Evolutionary conservation across 2,113 vertebrate genomes (phyloP).

Genomic region (Catagonus wagneri): DNA sequence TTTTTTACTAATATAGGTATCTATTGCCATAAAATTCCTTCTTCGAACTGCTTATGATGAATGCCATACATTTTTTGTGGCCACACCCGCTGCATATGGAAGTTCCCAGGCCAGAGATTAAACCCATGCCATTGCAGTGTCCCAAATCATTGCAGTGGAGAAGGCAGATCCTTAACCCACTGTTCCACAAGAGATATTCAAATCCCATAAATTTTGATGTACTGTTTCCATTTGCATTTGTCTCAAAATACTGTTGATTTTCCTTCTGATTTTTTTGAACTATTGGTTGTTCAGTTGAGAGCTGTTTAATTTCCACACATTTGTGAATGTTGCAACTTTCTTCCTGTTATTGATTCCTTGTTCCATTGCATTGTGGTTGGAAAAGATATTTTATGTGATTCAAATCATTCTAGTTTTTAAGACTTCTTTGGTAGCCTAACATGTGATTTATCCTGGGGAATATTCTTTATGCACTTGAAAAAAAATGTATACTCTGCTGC

Average conservation of each 20-base stretch:
- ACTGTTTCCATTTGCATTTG: background rate
- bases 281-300: background rate
- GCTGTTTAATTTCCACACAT: background rate
- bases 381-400: background rate
- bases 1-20: background rate
- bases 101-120: no score
- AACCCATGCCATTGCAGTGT: no score
- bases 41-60: background rate
- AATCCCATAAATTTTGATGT: background rate
- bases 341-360: background rate
- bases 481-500: background rate
- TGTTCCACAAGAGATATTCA: no score
- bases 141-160: no score
- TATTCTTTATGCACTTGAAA: background rate
- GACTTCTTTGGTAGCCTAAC: background rate
- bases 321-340: background rate
- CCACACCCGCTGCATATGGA: no score
- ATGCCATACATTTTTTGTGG: background rate
- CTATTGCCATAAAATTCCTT: background rate
- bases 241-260: background rate
- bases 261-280: background rate
- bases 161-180: no score
- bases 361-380: background rate
- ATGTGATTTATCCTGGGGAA: background rate
- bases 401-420: background rate